phyloP scores from a whole-genome alignment of 2,113 vertebrate species.

The Loxodonta africana region DNA sequence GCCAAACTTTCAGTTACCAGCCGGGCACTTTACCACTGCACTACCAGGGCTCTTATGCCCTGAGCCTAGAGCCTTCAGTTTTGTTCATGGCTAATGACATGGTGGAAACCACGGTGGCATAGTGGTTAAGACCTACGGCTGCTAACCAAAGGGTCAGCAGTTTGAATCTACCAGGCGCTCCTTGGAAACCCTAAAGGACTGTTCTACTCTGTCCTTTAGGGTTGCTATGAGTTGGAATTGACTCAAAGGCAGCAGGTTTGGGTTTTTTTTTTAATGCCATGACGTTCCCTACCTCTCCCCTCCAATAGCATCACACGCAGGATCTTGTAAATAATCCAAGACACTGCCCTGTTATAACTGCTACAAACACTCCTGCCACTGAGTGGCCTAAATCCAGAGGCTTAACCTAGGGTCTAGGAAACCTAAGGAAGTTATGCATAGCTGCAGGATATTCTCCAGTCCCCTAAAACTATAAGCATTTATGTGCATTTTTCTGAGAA shows the following conservation, averaged over 20 bases:
- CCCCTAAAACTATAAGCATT: neutral
- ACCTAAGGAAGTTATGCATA: neutral
- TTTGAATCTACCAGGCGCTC: no score
- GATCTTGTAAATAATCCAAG: neutral
- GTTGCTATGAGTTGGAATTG: no score
- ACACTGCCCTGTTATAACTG: accelerated
- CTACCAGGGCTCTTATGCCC: no score
- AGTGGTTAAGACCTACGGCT: no score
- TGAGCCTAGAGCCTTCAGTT: neutral
- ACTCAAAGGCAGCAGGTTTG: no score
- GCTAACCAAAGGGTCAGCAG: no score
- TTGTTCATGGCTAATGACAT: neutral
- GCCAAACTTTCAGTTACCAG: no score
- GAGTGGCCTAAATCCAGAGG: neutral
- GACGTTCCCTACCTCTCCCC: neutral
- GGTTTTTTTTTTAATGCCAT: neutral
- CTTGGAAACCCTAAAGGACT: no score
- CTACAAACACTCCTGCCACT: neutral
- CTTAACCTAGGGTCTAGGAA: neutral
- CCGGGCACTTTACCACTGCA: no score
- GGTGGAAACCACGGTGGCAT: no score
- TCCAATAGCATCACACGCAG: neutral
- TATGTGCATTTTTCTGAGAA: neutral
- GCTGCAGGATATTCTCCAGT: neutral
- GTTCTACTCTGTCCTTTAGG: no score